Conservation (phyloP, 1,140 invertebrate species). For the Cryptotermes secundus region DNA sequence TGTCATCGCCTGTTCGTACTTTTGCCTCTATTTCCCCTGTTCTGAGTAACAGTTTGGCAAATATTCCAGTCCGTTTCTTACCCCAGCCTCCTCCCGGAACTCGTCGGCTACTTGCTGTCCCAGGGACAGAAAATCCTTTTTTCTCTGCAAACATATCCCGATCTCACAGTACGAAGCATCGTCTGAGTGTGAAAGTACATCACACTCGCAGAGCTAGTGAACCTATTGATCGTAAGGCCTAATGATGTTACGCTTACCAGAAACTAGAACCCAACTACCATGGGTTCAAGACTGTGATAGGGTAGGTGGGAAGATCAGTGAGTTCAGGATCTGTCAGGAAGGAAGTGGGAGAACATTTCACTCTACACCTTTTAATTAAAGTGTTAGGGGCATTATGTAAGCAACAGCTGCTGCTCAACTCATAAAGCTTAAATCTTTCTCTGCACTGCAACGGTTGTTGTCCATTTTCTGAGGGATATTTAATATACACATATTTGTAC, state of each 20-base stretch:
- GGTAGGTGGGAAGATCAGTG: background rate
- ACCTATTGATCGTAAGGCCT: background rate
- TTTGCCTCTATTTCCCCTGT: conserved; percentile 1
- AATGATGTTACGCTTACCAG: background rate
- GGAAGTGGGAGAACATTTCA: no score
- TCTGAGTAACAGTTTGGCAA: conserved; percentile 23
- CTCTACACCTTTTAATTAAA: no score
- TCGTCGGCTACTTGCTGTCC: conserved; percentile 23
- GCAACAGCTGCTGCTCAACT: no score
- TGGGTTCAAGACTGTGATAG: background rate
- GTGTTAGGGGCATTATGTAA: no score
- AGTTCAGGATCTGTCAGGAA: no score
- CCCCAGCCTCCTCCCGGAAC: background rate
- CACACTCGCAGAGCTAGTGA: conserved; percentile 1
- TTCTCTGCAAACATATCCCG: background rate
- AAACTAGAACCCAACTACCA: background rate
- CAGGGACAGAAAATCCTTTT: conserved; percentile 21
- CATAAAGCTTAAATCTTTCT: no score
- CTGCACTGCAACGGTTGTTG: no score
- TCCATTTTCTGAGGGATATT: no score
- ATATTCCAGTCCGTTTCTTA: conserved; percentile 25
- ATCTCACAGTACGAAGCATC: background rate
- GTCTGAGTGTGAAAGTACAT: background rate
- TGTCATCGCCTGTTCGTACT: conserved; percentile 22
- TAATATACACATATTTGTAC: no score